These are phyloP conservation scores for Leucophenga maculata DNA, from an alignment of 2,888 invertebrate species.

Conservation along the genomic window DNA sequence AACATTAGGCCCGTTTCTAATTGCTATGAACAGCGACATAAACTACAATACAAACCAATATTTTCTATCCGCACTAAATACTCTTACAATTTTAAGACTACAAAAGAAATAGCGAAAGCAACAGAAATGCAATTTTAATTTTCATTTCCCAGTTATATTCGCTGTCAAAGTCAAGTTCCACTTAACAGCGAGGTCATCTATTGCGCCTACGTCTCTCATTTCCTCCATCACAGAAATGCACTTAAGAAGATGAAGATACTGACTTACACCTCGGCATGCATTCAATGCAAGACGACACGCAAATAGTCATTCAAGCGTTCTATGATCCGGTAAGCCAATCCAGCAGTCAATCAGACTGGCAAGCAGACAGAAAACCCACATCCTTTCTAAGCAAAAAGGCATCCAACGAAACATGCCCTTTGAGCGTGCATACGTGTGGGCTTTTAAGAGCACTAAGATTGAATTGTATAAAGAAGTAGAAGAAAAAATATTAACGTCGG, in stretches of 20 bases:
- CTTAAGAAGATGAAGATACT: too few relatives aligned
- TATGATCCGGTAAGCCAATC: neutral
- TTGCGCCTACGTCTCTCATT: neutral
- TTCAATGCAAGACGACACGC: slow-evolving; percentile 4
- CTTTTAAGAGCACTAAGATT: neutral
- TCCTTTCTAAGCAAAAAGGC: too few relatives aligned
- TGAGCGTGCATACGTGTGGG: neutral
- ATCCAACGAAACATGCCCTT: neutral
- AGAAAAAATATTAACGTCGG: neutral
- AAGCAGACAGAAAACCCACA: neutral
- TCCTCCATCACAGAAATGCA: neutral
- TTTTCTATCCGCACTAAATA: too few relatives aligned
- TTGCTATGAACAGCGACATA: too few relatives aligned
- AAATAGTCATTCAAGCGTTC: slow-evolving; percentile 6
- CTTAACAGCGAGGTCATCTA: slow-evolving; percentile 2
- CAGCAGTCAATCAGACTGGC: neutral
- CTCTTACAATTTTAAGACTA: too few relatives aligned
- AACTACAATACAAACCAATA: too few relatives aligned
- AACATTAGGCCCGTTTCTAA: too few relatives aligned
- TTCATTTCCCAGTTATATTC: neutral
- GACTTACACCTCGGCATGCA: neutral
- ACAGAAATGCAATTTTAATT: slow-evolving; percentile 1
- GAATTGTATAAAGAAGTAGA: neutral
- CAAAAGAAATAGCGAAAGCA: too few relatives aligned
- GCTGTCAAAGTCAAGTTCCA: slow-evolving; percentile 11